Conservation (phyloP, 2,797 vertebrate species). For the Brotula barbata region DNA sequence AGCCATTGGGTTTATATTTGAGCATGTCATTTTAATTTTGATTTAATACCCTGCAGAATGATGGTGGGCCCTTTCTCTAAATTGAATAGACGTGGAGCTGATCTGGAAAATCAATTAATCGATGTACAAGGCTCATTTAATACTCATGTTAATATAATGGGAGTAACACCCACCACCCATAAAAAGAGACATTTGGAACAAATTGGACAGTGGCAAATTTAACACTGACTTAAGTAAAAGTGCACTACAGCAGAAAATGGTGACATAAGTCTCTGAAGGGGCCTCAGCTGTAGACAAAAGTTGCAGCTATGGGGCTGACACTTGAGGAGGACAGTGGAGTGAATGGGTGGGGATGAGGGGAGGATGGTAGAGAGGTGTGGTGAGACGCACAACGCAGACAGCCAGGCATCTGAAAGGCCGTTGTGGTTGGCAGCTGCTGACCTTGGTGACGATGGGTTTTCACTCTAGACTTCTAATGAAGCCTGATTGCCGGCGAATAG, state of each 20-base stretch:
- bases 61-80: conserved; percentile 53
- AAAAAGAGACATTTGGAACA: conserved; percentile 60
- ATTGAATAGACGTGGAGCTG: conserved; percentile 63
- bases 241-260: conserved; percentile 65
- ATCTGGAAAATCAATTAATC: conserved; percentile 76
- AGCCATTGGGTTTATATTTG: conserved; percentile 54
- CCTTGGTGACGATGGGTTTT: conserved; percentile 81
- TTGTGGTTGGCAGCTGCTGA: conserved; percentile 77
- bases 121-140: conserved; percentile 64
- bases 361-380: conserved; percentile 56
- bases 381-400: conserved; percentile 68
- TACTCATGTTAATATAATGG: conserved; percentile 71
- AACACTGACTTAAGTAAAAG: conserved; percentile 69
- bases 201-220: conserved; percentile 69
- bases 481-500: conserved; percentile 81
- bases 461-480: conserved; percentile 83
- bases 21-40: conserved; percentile 72
- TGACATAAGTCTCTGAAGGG: conserved; percentile 65
- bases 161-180: conserved; percentile 43
- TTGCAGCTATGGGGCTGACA: conserved; percentile 57
- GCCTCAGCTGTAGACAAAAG: conserved; percentile 74
- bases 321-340: conserved; percentile 52
- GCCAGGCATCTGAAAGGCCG: conserved; percentile 71
- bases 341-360: conserved; percentile 16
- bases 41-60: conserved; percentile 66